Base-by-base conservation (phyloP, 2,113 vertebrate species). In the Xyrauchen texanus region DNA sequence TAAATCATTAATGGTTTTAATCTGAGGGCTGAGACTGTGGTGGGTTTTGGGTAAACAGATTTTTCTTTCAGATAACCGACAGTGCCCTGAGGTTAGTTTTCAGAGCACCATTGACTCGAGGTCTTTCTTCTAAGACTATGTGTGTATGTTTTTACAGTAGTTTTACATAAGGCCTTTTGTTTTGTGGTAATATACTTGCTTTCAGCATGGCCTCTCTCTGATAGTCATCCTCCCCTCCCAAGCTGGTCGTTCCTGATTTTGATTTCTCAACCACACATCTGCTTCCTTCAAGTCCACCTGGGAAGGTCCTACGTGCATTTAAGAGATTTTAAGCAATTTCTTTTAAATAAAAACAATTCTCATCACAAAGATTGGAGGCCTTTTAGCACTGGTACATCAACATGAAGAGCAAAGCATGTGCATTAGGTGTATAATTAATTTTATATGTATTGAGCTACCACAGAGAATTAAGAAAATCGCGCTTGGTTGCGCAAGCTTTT, bases 1-100 rank as follows among this genome's bases (percentile, higher is more conserved):
- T 84, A 52, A 76, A 66, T 65, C 74, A 53, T 65, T 76, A 65
- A 65, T 76, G 13, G 49, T 13, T 74, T 74, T 34, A 12, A 15
- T 47, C 55, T 6, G 34, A 64, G 16, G 21, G 21, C 62, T 65
- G 16, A 51, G n/a, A 73, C 70, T 61, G 7, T 73, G 47, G 46
- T 63, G 46, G 11, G 21, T 75, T 75, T 63, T 52, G 47, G 13
- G 49, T 45, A 8, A 64, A 76, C 2, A 13, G 9, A 11, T 2
- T 15, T n/a, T 58, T 34, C 3, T 34, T 34, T 34, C 21, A 34
- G 21, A 8, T 0, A 47, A 12, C 10, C 7, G 51, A 42, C 11
- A 74, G 46, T 58, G 34, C 12, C 5, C 11, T 62, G 10, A 34
- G 70, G 44, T 73, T 73, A 21, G 7, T 49, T n/a, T 58, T 7